Evolutionary conservation across 2,113 vertebrate species (phyloP).

Genomic region (Xyliphius kryptos): DNA sequence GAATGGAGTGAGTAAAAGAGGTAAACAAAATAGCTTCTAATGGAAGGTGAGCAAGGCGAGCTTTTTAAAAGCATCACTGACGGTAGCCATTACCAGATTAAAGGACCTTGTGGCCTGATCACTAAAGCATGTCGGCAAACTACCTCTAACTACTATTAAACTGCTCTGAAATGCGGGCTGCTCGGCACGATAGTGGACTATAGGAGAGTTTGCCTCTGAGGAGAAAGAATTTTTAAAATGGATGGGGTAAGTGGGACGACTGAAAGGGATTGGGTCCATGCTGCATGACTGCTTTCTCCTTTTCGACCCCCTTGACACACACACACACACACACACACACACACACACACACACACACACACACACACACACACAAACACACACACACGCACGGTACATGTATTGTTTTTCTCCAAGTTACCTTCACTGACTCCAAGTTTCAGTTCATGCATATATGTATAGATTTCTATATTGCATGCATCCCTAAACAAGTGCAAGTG

Average conservation of each 20-base stretch:
- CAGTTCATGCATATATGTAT: background rate
- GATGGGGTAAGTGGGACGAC: background rate
- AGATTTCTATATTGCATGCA: background rate
- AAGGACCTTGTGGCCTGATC: conserved; percentile 45
- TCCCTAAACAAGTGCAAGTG: background rate
- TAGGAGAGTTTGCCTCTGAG: background rate
- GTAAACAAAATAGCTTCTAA: conserved; percentile 61
- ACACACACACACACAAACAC: too few relatives aligned
- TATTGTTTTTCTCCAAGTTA: too few relatives aligned
- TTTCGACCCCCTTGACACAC: background rate
- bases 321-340: too few relatives aligned
- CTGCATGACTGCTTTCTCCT: conserved; percentile 58
- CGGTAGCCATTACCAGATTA: conserved; percentile 48
- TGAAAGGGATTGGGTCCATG: conserved; percentile 42
- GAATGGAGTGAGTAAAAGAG: conserved; percentile 55
- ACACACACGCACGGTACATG: too few relatives aligned
- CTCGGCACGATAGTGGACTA: background rate
- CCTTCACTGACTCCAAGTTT: too few relatives aligned
- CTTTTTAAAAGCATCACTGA: conserved; percentile 42
- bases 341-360: too few relatives aligned
- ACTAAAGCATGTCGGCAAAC: conserved; percentile 45
- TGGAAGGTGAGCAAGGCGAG: conserved; percentile 32
- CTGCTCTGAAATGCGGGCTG: conserved; percentile 29
- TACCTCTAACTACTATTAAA: conserved; percentile 47
- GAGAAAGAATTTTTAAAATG: conserved; percentile 16